Evolutionary conservation across 2,113 vertebrate genomes (phyloP).

Genomic region (Pogona vitticeps): DNA sequence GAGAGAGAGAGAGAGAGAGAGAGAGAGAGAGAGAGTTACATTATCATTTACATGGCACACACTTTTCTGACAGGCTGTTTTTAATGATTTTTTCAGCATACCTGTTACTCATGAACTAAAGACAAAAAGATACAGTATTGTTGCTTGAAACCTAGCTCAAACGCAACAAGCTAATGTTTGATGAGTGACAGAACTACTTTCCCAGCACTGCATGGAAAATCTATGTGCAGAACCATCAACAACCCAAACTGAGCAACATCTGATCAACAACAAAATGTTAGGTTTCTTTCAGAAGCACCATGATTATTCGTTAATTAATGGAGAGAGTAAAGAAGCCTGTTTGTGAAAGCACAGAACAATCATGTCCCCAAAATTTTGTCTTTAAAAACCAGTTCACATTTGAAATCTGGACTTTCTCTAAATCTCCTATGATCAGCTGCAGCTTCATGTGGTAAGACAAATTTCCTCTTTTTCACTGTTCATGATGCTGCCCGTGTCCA

Average conservation of each 20-base stretch:
- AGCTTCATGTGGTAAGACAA: no score
- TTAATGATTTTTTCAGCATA: no score
- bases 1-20: no score
- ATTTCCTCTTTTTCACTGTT: neutral
- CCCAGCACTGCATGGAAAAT: neutral
- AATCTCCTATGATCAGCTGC: neutral
- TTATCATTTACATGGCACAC: neutral
- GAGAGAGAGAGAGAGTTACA: no score
- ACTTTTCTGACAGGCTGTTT: no score
- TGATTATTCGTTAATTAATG: neutral
- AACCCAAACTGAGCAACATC: neutral
- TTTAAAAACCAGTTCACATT: no score
- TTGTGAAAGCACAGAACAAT: neutral
- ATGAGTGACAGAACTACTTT: neutral
- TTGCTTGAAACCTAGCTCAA: neutral
- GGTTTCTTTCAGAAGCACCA: neutral
- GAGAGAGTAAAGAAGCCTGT: neutral
- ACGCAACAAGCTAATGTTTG: neutral
- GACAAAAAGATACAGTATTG: neutral
- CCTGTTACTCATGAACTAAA: neutral
- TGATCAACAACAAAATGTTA: neutral
- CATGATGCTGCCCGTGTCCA: neutral
- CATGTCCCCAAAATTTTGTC: no score
- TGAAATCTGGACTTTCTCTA: neutral
- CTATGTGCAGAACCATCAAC: neutral